Base-by-base conservation (phyloP, 2,797 vertebrate species). In the Vespertilio murinus region DNA sequence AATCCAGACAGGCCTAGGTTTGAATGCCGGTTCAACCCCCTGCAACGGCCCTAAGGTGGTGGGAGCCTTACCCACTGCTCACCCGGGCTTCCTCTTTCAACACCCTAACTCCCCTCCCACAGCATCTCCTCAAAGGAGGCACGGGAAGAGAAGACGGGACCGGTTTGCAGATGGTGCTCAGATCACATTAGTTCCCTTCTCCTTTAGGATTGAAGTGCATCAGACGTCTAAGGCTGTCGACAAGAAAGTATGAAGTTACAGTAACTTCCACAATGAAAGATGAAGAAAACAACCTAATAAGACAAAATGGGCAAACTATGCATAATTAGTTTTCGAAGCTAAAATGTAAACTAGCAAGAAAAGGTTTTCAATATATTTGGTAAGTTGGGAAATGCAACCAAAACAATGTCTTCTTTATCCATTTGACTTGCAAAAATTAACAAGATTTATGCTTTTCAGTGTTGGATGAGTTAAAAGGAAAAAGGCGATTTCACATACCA, bases 301-400 rank as follows among this genome's bases (percentile, higher is more conserved):
- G 64, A 89, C 77, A 94, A 88, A 92, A 88, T 25, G 22, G 40
- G 5, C 25, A 93, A 92, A 40, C 18, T 25, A 28, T 33, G n/a
- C 87, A 92, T 11, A 81, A 67, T 20, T 69, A 84, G 84, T n/a
- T 64, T 92, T 52, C 65, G 65, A 85, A 77, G 22, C 40, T 77
- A 89, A 59, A 93, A 71, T 30, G 83, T 18, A 88, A 79, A 67
- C 22, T 56, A 90, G 59, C 33, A 73, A 79, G 13, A 28, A 78
- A 89, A 56, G 28, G 20, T 84, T 81, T 96, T 92, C 40, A 61
- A 35, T 89, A 75, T 81, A 56, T 94, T 80, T n/a, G 38, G 65
- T 73, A 80, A 75, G 67, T 56, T 83, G 10, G 12, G 30, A 93
- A 79, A 88, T 2, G 4, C 13, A 87, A 83, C 86, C 82, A 71